These are phyloP conservation scores for Thalassarche chlororhynchos DNA, from an alignment of 2,113 vertebrate genomes.

Conservation along the genomic window DNA sequence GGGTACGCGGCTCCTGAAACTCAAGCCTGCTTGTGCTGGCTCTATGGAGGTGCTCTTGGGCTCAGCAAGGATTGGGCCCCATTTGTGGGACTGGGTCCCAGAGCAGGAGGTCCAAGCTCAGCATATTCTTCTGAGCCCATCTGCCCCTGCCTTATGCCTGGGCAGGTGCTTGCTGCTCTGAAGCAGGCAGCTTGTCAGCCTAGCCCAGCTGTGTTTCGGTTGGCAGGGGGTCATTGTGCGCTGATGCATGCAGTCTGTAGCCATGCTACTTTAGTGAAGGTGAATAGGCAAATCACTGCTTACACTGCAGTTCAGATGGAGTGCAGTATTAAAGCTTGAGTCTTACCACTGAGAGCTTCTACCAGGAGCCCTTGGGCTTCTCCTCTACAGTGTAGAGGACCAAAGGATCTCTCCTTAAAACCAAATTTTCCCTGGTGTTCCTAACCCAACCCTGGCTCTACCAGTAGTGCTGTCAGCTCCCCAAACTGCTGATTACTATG, in stretches of 20 bases:
- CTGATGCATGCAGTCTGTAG: background rate
- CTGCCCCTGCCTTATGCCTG: background rate
- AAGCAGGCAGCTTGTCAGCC: background rate
- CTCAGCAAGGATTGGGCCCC: background rate
- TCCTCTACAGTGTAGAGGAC: background rate
- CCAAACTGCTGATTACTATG: background rate
- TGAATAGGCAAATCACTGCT: background rate
- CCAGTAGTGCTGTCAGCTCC: background rate
- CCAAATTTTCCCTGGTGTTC: background rate
- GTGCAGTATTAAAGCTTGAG: background rate
- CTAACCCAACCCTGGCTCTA: background rate
- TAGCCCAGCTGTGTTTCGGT: fast-evolving
- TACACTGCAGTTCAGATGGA: background rate
- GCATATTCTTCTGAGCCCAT: background rate
- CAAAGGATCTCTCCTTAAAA: background rate
- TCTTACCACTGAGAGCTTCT: background rate
- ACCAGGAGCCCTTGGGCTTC: background rate
- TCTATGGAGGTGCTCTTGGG: background rate
- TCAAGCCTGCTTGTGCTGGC: background rate
- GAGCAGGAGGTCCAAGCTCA: background rate
- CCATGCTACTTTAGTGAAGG: background rate
- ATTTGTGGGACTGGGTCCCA: background rate
- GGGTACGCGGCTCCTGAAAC: background rate
- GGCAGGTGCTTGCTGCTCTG: background rate
- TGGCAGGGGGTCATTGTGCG: fast-evolving